Base-by-base conservation (phyloP, 2,113 vertebrate genomes). In the Sylvilagus bachmani region DNA sequence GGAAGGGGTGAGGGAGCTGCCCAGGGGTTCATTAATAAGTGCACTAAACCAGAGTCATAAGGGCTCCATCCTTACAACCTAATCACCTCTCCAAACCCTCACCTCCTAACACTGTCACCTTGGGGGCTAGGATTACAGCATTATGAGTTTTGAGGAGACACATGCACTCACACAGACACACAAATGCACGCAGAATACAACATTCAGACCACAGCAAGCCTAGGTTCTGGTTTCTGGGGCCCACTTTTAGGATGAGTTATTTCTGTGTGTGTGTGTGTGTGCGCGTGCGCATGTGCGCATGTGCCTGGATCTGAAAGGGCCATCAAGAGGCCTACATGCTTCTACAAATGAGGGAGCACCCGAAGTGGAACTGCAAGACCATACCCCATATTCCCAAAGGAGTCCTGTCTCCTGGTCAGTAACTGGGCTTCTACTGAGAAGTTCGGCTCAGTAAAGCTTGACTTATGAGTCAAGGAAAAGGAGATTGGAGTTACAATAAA, bases 171-270 rank as follows among this genome's bases (percentile, higher is more conserved):
- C 55, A 16, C 17, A 58, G 14, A 58, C 55, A 5, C 55, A 58
- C 55, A 58, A 5, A 58, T 19, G 19, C 55, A 58, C 6, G 19
- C 55, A 25, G 44, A 44, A 44, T 6, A 9, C 44, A 44, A 44
- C 25, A 27, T 75, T 75, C 44, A 49, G 44, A 75, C 13, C 44
- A 49, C 6, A 75, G 25, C 25, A 29, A 25, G 53, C 38, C 31
- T 22, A 33, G 29, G 16, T 33, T 61, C 16, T 38, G 19, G 33
- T 24, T 58, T 69, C 49, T 36, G 61, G 16, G 29, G 71, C 51
- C 29, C 29, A 12, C 1, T 0, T 49, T 58, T 17, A 3, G 33
- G 6, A 31, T 19, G 31, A 25, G 25, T n/a, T 58, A 58, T 19
- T 19, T 19, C 55, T 58, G 5, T 17, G 13, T 58, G 55, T 58